These are phyloP conservation scores for Chrysaora quinquecirrha DNA, from an alignment of 30 jellyfish, hydroid and myxozoan species.

Conservation along the genomic window DNA sequence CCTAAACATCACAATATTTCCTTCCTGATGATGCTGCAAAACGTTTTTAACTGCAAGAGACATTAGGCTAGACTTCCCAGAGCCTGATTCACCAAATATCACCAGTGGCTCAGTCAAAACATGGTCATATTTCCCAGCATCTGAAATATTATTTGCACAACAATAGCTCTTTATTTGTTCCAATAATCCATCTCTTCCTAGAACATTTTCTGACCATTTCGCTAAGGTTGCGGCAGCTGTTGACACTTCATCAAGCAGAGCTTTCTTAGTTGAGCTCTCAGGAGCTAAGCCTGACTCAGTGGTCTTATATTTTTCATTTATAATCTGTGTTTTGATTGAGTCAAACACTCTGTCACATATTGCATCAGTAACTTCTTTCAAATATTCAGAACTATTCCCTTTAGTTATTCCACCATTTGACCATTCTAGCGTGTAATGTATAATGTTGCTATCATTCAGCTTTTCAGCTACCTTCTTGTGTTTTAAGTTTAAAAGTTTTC, in stretches of 20 bases:
- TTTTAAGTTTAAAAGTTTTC: constrained; percentile 12
- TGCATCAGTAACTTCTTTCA: constrained; percentile 31
- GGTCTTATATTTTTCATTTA: background rate
- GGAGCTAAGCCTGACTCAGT: background rate
- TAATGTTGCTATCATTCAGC: background rate
- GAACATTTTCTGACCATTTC: constrained; percentile 1
- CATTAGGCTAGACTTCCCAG: constrained; percentile 44
- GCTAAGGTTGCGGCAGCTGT: constrained; percentile 4
- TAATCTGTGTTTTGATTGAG: constrained; percentile 2
- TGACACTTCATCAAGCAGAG: constrained; percentile 11
- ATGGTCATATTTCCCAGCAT: no score
- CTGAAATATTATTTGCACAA: background rate
- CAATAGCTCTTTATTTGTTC: background rate
- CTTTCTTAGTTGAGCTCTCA: background rate
- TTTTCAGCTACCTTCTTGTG: constrained; percentile 19
- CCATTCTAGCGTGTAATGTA: constrained; percentile 18
- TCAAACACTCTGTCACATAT: constrained; percentile 20
- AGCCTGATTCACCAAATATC: constrained; percentile 30
- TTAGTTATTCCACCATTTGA: constrained; percentile 8
- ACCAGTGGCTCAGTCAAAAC: constrained; percentile 29
- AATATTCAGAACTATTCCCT: constrained; percentile 9
- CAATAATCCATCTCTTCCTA: background rate
- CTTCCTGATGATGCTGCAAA: background rate
- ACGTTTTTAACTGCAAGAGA: background rate
- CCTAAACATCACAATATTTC: constrained; percentile 12